Base-by-base conservation (phyloP, 2,888 invertebrate species). In the Platycheirus rosarum region DNA sequence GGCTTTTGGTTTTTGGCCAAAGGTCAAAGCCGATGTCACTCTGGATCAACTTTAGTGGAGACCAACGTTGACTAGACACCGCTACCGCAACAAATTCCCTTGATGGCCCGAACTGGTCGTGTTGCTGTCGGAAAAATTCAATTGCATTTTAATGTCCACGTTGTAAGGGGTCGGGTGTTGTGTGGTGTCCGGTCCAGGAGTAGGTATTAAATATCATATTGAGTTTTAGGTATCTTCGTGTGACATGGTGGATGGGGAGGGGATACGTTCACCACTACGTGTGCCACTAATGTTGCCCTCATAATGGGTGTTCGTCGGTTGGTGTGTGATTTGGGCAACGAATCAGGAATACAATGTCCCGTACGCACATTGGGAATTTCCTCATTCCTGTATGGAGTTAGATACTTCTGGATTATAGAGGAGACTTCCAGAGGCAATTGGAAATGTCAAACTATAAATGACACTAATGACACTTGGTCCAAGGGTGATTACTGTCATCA, bases 1-100 rank as follows among this genome's bases (percentile, higher is more conserved):
- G 84, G 78, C 44, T 77, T 73, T 55, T 57, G 63, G 44, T 57
- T 57, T 57, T 57, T 32, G 68, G 42, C 77, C 48, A 77, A 73
- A 82, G 82, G 71, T 82, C 77, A 82, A 62, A 62, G 71, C 37
- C 68, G 71, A 73, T 77, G 77, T 82, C 82, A 82, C 53, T 76
- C 51, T 23, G 57, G 18, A 37, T 65, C 29, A 35, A 29, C 26
- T 60, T 42, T 60, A 60, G n/a, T 29, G 18, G 1, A 53, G 32
- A 20, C 37, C 66, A 40, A 16, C 37, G 49, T 20, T 14, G 76
- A 60, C 70, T 62, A 73, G 73, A 78, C 62, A 68, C 51, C 35
- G 71, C 42, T 77, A 77, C 82, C 71, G 53, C 77, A 82, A 48
- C 80, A 80, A 66, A 78, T 48, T 49, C 68, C 60, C 51, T 32